These are phyloP conservation scores for Ecdyonurus torrentis DNA, from an alignment of 2,888 invertebrate species.

Conservation along the genomic window DNA sequence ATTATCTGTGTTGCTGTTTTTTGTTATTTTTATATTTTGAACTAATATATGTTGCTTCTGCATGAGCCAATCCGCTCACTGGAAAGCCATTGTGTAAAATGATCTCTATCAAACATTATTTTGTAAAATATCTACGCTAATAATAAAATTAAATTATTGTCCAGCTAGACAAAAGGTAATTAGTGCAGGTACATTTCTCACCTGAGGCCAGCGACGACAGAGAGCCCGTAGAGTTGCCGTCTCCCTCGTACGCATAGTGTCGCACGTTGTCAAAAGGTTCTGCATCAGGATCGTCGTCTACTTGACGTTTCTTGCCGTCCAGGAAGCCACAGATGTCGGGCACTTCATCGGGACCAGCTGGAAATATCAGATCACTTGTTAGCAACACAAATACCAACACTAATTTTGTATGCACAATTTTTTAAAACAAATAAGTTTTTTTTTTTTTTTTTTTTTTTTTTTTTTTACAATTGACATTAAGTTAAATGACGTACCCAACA, in stretches of 20 bases:
- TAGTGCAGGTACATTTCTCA: no score
- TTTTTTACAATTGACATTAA: no score
- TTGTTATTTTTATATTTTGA: no score
- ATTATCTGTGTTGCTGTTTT: no score
- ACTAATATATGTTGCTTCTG: no score
- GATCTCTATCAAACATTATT: no score
- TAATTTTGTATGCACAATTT: background rate
- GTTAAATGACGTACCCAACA: background rate
- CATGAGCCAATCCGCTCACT: no score
- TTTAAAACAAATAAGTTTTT: background rate
- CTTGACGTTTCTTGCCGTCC: conserved; percentile 72
- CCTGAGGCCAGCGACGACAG: conserved; percentile 84
- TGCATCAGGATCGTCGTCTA: conserved; percentile 82
- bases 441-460: no score
- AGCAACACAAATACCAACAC: background rate
- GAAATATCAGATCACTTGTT: conserved; percentile 4
- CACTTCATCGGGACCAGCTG: conserved; percentile 38
- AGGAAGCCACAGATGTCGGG: conserved; percentile 82
- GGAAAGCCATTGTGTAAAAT: no score
- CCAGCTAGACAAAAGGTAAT: no score
- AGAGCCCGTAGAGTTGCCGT: conserved; percentile 83
- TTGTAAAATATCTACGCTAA: no score
- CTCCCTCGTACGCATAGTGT: conserved; percentile 96
- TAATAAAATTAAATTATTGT: no score
- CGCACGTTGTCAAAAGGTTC: conserved; percentile 91